Evolutionary conservation across 2,888 invertebrate species (phyloP).

Genomic region (Balanococcus diminutus): DNA sequence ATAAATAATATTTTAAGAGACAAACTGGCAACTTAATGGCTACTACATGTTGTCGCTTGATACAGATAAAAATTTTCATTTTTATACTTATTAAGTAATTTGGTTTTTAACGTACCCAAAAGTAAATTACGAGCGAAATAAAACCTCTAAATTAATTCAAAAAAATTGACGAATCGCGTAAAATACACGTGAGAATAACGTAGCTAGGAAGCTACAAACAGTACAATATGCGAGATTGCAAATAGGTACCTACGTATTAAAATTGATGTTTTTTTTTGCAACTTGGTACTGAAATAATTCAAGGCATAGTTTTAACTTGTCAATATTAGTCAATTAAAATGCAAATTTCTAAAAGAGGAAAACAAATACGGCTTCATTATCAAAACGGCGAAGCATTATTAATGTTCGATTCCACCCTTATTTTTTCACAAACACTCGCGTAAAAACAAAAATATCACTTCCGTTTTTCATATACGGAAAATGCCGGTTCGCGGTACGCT

Average conservation of each 20-base stretch:
- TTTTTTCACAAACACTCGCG: slow-evolving; percentile 53
- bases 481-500: slow-evolving; percentile 43
- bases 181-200: background rate
- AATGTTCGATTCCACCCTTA: slow-evolving; percentile 53
- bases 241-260: too few relatives aligned
- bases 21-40: background rate
- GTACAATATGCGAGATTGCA: background rate
- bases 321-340: slow-evolving; percentile 48
- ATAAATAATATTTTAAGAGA: background rate
- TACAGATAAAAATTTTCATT: background rate
- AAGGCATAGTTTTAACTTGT: background rate
- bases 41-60: background rate
- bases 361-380: slow-evolving; percentile 51
- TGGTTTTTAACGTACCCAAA: background rate
- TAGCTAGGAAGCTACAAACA: background rate
- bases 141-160: background rate
- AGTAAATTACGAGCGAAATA: background rate
- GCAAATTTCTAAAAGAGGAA: slow-evolving; percentile 41
- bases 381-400: slow-evolving; percentile 48
- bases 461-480: slow-evolving; percentile 53
- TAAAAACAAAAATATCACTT: slow-evolving; percentile 54
- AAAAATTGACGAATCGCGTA: background rate
- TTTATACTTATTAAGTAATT: background rate
- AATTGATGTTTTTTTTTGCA: background rate
- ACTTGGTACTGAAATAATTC: background rate